phyloP scores from a whole-genome alignment of 53 echinoderm and acorn worm genomes.

The Antedon mediterranea region DNA sequence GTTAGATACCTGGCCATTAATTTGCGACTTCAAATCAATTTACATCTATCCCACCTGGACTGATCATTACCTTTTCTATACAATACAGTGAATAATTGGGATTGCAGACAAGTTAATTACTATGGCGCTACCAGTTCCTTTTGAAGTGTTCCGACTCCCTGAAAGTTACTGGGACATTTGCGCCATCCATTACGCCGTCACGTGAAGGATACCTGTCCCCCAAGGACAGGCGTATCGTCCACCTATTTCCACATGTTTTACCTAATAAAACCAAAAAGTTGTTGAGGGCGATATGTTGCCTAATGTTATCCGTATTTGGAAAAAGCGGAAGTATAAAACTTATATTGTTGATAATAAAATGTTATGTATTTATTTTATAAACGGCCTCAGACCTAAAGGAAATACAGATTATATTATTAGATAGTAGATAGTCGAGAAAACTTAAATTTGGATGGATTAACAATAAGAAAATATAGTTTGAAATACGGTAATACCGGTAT shows the following conservation, averaged over 20 bases:
- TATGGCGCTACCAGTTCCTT: not conserved
- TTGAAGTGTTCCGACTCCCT: not conserved
- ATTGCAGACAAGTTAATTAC: not conserved
- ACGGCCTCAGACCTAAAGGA: no score
- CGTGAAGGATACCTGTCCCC: not conserved
- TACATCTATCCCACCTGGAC: not conserved
- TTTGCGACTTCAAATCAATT: not conserved
- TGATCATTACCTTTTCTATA: not conserved
- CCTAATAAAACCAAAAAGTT: not conserved
- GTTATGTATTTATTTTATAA: no score
- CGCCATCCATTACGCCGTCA: not conserved
- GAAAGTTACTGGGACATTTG: not conserved
- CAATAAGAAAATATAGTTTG: no score
- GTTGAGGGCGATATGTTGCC: not conserved
- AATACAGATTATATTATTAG: no score
- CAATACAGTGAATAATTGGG: not conserved
- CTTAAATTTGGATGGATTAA: no score
- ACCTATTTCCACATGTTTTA: no score
- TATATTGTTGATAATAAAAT: no score
- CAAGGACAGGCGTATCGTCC: not conserved
- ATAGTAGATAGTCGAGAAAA: no score
- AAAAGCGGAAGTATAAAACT: no score
- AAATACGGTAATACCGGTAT: no score
- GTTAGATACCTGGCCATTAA: not conserved
- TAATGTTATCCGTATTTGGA: no score